A percentile compares a stretch with the other conserved stretches of the same genome.
These are phyloP conservation scores for Oncorhynchus clarkii DNA, from an alignment of 2,113 vertebrate species.

Conservation along the genomic window DNA sequence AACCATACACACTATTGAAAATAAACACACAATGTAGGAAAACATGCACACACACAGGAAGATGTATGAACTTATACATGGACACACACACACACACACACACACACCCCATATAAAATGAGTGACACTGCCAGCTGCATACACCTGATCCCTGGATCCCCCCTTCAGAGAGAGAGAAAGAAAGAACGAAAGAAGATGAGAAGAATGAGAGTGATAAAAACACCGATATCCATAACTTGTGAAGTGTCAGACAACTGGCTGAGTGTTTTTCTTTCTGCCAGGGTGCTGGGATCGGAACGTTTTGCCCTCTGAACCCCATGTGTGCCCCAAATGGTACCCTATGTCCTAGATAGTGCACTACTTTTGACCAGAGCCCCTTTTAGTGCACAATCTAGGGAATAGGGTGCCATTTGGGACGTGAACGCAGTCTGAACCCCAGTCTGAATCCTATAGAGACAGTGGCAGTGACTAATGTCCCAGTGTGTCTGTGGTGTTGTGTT, in stretches of 20 bases:
- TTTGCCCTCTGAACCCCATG: neutral
- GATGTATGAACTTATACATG: too few relatives aligned
- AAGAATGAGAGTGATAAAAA: slow-evolving; percentile 46
- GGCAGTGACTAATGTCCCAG: slow-evolving; percentile 85
- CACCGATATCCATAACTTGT: slow-evolving; percentile 54
- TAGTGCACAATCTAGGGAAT: too few relatives aligned
- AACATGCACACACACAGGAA: neutral
- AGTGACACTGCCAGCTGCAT: slow-evolving; percentile 63
- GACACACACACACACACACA: neutral
- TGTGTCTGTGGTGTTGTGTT: slow-evolving; percentile 76
- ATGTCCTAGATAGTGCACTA: too few relatives aligned
- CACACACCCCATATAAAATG: slow-evolving; percentile 15
- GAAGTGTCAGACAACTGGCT: slow-evolving; percentile 40
- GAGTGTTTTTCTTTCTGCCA: slow-evolving; percentile 36
- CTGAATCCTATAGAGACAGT: slow-evolving; percentile 64
- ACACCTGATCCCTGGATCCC: slow-evolving; percentile 52
- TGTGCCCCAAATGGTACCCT: too few relatives aligned
- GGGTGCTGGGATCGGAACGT: neutral
- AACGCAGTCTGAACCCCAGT: slow-evolving; percentile 35
- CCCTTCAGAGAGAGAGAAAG: neutral
- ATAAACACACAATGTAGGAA: neutral
- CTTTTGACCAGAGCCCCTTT: too few relatives aligned
- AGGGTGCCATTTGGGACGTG: neutral
- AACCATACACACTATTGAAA: neutral
- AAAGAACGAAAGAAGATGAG: slow-evolving; percentile 4